These are phyloP conservation scores for Yponomeuta malinellus DNA, from an alignment of 2,888 invertebrate genomes.

Conservation along the genomic window DNA sequence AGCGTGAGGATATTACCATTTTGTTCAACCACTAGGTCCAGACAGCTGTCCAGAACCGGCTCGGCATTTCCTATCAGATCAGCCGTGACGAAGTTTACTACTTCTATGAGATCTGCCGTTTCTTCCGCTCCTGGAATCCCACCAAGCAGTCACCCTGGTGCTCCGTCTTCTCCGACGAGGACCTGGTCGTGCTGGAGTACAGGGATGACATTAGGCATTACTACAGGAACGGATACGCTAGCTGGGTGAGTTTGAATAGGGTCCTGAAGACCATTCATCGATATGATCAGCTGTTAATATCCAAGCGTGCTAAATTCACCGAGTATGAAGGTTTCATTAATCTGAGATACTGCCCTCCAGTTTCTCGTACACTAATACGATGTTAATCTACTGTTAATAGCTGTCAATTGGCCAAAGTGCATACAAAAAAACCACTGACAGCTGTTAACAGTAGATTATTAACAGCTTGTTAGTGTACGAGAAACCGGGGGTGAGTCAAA, in stretches of 20 bases:
- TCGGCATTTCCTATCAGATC: constrained; percentile 59
- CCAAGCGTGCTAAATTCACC: too few relatives aligned
- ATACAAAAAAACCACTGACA: too few relatives aligned
- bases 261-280: not conserved
- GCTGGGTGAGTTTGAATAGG: constrained; percentile 37
- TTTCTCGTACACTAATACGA: too few relatives aligned
- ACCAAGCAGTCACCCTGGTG: constrained; percentile 82
- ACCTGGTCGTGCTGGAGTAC: constrained; percentile 83
- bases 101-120: constrained; percentile 87
- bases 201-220: constrained; percentile 84
- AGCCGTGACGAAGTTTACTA: constrained; percentile 65
- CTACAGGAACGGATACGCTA: constrained; percentile 71
- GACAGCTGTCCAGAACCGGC: constrained; percentile 61
- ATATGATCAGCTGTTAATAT: too few relatives aligned
- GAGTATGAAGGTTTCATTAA: too few relatives aligned
- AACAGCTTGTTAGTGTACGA: too few relatives aligned
- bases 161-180: constrained; percentile 79
- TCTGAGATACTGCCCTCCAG: too few relatives aligned
- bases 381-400: too few relatives aligned
- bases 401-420: too few relatives aligned
- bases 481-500: too few relatives aligned
- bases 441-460: too few relatives aligned
- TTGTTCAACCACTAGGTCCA: constrained; percentile 38
- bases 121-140: constrained; percentile 79
- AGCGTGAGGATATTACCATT: too few relatives aligned